These are phyloP conservation scores for Drosophila insularis DNA, from an alignment of 1,140 invertebrate genomes.

Conservation along the genomic window DNA sequence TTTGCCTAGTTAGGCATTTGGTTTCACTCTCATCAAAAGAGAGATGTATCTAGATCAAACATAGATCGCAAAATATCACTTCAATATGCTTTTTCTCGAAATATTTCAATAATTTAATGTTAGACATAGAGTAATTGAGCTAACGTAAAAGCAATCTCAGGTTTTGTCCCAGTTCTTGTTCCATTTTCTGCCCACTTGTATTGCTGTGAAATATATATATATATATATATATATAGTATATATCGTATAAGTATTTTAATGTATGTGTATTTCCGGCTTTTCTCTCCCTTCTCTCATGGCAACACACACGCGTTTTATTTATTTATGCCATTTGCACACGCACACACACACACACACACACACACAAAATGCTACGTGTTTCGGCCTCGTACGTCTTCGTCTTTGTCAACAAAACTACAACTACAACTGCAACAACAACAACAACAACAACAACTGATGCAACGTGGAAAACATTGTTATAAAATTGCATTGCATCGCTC, in stretches of 20 bases:
- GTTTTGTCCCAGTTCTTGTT: slow-evolving; percentile 37
- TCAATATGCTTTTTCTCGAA: background rate
- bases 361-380: slow-evolving; percentile 21
- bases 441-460: slow-evolving; percentile 31
- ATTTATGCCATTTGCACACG: slow-evolving; percentile 74
- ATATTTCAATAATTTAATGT: background rate
- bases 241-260: slow-evolving; percentile 71
- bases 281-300: slow-evolving; percentile 39
- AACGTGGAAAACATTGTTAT: slow-evolving; percentile 80
- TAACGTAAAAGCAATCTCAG: slow-evolving; percentile 31
- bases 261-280: slow-evolving; percentile 70
- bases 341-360: slow-evolving; percentile 43
- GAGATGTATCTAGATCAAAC: too few species aligned
- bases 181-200: slow-evolving; percentile 54
- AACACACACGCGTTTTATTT: slow-evolving; percentile 67
- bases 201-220: too few species aligned
- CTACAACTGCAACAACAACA: slow-evolving; percentile 38
- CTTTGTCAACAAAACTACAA: slow-evolving; percentile 77
- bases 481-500: slow-evolving; percentile 79
- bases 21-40: too few species aligned
- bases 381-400: slow-evolving; percentile 76
- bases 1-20: too few species aligned
- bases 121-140: slow-evolving; percentile 13
- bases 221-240: slow-evolving; percentile 27
- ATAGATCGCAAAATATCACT: too few species aligned